Percentiles rank a stretch among this genome's conserved stretches.
These are phyloP conservation scores for Rhopilema esculentum DNA, from an alignment of 30 jellyfish, hydroid and myxozoan genomes.

Conservation along the genomic window DNA sequence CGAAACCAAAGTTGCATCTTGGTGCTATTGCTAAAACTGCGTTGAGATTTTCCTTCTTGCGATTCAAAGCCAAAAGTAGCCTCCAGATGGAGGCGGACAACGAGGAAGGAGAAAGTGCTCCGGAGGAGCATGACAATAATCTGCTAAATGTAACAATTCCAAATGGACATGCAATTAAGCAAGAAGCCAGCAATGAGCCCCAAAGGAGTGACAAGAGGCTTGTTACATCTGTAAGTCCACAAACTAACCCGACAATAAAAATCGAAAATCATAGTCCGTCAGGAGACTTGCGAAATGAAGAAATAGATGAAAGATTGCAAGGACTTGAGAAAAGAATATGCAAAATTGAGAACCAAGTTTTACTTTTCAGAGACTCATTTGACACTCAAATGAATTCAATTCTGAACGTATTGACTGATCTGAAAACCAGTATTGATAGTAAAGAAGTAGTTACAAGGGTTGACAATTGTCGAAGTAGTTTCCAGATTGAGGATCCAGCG, in stretches of 20 bases:
- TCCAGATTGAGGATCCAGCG: slow-evolving; percentile 1
- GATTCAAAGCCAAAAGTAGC: slow-evolving; percentile 47
- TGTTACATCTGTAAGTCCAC: neutral
- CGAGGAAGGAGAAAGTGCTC: neutral
- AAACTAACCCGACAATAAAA: neutral
- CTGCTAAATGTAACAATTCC: neutral
- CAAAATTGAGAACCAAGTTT: slow-evolving; percentile 40
- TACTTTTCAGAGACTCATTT: slow-evolving; percentile 14
- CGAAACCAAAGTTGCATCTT: slow-evolving; percentile 53
- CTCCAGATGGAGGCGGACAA: neutral
- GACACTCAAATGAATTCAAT: slow-evolving; percentile 37
- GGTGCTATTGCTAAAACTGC: slow-evolving; percentile 78
- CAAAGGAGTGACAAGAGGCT: neutral
- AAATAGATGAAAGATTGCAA: slow-evolving; percentile 4
- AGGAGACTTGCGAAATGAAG: neutral
- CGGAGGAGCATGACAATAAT: neutral
- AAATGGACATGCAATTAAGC: slow-evolving; percentile 33
- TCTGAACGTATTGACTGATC: slow-evolving; percentile 30
- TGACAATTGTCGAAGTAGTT: slow-evolving; percentile 5
- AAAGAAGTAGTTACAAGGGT: slow-evolving; percentile 34
- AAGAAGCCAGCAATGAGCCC: neutral
- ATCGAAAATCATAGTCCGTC: slow-evolving; percentile 3
- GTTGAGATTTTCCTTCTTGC: slow-evolving; percentile 59
- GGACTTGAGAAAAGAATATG: slow-evolving; percentile 43
- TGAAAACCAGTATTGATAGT: slow-evolving; percentile 8